Evolutionary conservation across 2,113 vertebrate genomes (phyloP).

Genomic region (Megalops atlanticus): DNA sequence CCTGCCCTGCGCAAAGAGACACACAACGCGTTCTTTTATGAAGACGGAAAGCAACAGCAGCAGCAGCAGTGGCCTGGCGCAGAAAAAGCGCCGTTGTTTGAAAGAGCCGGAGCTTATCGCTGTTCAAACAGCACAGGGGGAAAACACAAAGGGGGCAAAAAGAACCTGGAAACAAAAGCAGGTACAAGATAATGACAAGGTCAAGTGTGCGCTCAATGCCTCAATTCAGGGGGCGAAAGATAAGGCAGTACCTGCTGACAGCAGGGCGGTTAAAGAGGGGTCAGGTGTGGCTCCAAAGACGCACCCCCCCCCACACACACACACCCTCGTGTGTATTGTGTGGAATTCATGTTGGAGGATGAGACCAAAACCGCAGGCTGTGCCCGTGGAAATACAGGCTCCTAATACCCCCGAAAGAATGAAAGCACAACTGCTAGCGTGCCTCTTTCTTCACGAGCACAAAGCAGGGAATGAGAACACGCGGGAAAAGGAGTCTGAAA

Average conservation of each 20-base stretch:
- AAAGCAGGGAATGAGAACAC: neutral
- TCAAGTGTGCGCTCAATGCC: conserved; percentile 65
- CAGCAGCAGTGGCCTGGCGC: conserved; percentile 28
- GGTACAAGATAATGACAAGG: conserved; percentile 66
- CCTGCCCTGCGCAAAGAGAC: conserved; percentile 42
- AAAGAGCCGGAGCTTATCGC: conserved; percentile 60
- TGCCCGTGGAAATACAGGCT: neutral
- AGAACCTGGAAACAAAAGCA: conserved; percentile 63
- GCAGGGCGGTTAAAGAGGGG: conserved; percentile 55
- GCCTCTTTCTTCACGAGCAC: neutral
- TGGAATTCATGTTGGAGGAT: neutral
- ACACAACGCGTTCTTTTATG: conserved; percentile 51
- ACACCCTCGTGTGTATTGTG: neutral
- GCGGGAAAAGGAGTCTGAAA: neutral
- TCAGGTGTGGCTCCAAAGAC: conserved; percentile 48
- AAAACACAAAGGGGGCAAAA: conserved; percentile 54
- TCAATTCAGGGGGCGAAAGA: conserved; percentile 59
- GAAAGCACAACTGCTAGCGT: neutral
- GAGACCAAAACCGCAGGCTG: neutral
- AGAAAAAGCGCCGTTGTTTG: conserved; percentile 6
- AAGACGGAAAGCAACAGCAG: conserved; percentile 45
- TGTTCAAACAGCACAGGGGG: conserved; percentile 59
- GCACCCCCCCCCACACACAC: neutral
- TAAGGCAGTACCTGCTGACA: conserved; percentile 62
- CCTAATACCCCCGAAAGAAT: neutral